Evolutionary conservation across 2,113 vertebrate species (phyloP).

Genomic region (Phasianus colchicus): DNA sequence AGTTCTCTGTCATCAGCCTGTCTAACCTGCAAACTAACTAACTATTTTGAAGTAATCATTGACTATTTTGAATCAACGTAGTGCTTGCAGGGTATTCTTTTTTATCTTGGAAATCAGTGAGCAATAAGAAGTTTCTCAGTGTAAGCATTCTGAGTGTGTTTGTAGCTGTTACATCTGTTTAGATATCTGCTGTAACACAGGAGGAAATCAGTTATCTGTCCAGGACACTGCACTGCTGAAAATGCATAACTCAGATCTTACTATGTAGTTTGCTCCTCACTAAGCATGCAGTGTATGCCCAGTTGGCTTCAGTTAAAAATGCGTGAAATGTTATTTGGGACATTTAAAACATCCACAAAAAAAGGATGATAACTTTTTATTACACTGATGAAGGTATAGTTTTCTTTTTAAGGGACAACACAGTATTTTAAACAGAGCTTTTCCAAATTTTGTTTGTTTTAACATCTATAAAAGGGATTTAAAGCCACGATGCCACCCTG

Average conservation of each 20-base stretch:
- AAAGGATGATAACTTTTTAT: background rate
- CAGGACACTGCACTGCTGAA: background rate
- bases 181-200: background rate
- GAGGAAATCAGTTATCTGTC: background rate
- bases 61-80: background rate
- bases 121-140: background rate
- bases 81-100: background rate
- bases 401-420: background rate
- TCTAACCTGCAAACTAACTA: too few species aligned
- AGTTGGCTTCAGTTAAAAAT: background rate
- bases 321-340: background rate
- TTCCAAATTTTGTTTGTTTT: background rate
- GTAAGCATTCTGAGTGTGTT: background rate
- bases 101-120: background rate
- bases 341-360: conserved; percentile 31
- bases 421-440: background rate
- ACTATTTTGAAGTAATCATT: background rate
- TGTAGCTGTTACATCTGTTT: background rate
- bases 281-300: background rate
- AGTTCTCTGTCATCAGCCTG: conserved; percentile 57
- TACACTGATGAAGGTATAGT: background rate
- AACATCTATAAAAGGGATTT: background rate
- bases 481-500: background rate
- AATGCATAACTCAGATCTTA: background rate
- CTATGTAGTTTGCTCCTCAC: background rate